Evolutionary conservation across 2,888 invertebrate genomes (phyloP), one percentile per base, ranked within the genome.

Genomic region (Latrodectus hesperus): DNA sequence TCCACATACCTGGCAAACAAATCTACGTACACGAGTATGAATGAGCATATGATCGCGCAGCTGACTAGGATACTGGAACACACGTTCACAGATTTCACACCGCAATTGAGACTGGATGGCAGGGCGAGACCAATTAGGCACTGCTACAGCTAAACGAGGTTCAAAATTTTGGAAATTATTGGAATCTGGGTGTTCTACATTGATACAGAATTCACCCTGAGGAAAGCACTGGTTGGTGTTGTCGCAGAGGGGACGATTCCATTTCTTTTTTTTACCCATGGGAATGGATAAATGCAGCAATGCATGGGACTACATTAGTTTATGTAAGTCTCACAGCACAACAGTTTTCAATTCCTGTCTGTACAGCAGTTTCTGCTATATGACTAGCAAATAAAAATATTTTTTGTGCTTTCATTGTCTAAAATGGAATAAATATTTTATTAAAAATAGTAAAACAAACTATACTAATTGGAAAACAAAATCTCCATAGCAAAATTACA

Each of bases 31-130:
- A 51, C 92, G 92, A 68, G 91, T 91, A 89, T 93, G 92, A 51
- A 91, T 91, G 73, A 91, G 89, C 90, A 92, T 90, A 86, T 92
- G 92, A 89, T 92, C 92, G 71, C 91, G 90, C 72, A 93, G 90
- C 89, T 92, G 92, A 90, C 92, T 92, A 2, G 92, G 92, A 89
- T 92, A 92, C 14, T 91, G 90, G 90, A 92, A 93, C 83, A 90
- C 90, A 9, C 90, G 88, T 49, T 88, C 89, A 74, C 90, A 90
- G 11, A 90, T 81, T 77, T 89, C 86, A 68, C 90, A 90, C 11
- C 88, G 60, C 64, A 88, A 53, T 51, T 88, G 88, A 22, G 88
- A 88, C 79, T 88, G 88, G 22, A 88, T 76, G 16, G 79, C 53
- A 49, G 84, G 80, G 49, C 88, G 16, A 0, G 88, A 88, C 88